Evolutionary conservation across 2,113 vertebrate genomes (phyloP), one percentile per base, ranked within the genome.

Genomic region (Synodontis membranacea): DNA sequence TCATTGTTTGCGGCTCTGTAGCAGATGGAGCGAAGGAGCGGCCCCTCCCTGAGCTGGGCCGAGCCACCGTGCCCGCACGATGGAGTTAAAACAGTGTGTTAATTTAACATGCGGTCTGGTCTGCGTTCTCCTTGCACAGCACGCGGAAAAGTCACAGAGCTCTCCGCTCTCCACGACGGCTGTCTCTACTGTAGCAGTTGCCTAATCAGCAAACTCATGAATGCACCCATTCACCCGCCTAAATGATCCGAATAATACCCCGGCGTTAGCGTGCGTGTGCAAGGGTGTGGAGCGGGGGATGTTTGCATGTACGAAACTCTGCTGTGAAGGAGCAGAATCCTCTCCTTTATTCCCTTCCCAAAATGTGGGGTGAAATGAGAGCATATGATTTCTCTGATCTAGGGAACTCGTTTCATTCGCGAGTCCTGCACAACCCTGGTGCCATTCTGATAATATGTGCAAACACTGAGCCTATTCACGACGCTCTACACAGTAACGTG

Each of bases 11-110:
- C 70, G 48, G 78, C 76, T 82, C 84, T 87, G 60, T 84, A 88
- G 86, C 88, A 90, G 89, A 87, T 88, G 89, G 90, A 89, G 86
- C 58, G 83, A 90, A 88, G 86, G 78, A 83, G 50, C 8, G 78
- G 83, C 88, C 48, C 85, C 83, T 83, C 88, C 85, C 87, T 86
- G 75, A 89, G 78, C 87, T 86, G 75, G 88, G 78, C 60, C 90
- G 75, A 42, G 76, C 83, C 81, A 78, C 76, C 37, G 70, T 64
- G 62, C 85, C 85, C 82, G 75, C 60, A 87, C 82, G 84, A 86
- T 85, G 74, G 23, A 86, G 84, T 82, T 60, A 60, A 88, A 86
- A 84, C 88, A 86, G 82, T 62, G 82, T 28, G 54, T 83, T 68
- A 50, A 83, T 79, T 85, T 48, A 46, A 85, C 60, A 86, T 52